A percentile compares a stretch with the other conserved stretches of the same genome.
Conservation (phyloP, 2,888 invertebrate species). For the Theretra japonica region DNA sequence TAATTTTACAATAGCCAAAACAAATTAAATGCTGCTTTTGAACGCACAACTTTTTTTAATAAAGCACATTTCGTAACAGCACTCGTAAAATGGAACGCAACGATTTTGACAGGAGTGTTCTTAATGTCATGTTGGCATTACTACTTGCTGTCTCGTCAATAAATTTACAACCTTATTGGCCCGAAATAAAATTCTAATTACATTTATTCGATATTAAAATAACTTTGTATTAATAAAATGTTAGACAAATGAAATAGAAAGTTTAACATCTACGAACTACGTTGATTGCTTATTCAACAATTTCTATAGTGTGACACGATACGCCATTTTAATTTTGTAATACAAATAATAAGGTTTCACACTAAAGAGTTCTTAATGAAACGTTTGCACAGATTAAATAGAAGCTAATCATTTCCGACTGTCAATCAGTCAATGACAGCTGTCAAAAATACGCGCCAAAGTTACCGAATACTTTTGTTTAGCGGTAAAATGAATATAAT, state of each 20-base stretch:
- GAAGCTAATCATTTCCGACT: constrained; percentile 34
- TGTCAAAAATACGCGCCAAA: constrained; percentile 45
- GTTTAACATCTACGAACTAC: constrained; percentile 53
- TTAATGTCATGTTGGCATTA: constrained; percentile 60
- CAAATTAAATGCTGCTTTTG: constrained; percentile 45
- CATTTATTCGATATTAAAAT: constrained; percentile 22
- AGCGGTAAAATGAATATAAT: background rate
- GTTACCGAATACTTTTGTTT: background rate
- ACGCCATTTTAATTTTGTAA: constrained; percentile 21
- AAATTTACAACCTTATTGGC: constrained; percentile 40
- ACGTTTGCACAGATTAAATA: constrained; percentile 11
- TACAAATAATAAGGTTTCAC: background rate
- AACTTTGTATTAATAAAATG: constrained; percentile 47
- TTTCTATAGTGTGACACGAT: constrained; percentile 43
- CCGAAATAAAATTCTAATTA: constrained; percentile 33
- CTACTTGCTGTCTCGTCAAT: constrained; percentile 36
- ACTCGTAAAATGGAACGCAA: constrained; percentile 55
- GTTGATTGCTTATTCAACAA: constrained; percentile 58
- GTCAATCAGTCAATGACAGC: constrained; percentile 46
- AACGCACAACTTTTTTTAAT: constrained; percentile 51
- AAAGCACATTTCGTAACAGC: constrained; percentile 57
- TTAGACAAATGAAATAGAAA: constrained; percentile 69
- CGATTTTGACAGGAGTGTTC: constrained; percentile 60
- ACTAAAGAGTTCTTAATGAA: background rate
- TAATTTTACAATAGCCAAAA: constrained; percentile 42